Evolutionary conservation across 1,140 invertebrate genomes (phyloP).

Genomic region (Drosophila ogumai): DNA sequence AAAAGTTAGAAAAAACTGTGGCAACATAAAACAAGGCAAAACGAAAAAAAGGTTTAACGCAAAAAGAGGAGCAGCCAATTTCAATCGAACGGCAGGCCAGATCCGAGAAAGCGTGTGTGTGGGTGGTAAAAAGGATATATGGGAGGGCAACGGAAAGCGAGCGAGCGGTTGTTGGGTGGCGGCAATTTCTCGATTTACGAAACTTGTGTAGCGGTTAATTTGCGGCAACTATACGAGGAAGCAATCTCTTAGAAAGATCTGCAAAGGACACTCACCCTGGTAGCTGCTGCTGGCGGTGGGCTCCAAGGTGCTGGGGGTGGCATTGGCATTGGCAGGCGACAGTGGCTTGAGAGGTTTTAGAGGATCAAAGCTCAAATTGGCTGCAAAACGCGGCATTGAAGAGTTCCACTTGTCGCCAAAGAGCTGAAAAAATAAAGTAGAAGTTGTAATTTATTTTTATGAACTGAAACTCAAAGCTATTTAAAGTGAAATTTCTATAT

Average conservation of each 20-base stretch:
- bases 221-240: conserved; percentile 64
- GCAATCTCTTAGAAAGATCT: conserved; percentile 9
- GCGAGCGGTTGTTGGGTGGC: conserved; percentile 59
- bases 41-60: conserved; percentile 38
- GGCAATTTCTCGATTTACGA: conserved; percentile 67
- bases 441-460: neutral
- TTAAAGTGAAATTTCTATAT: neutral
- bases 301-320: conserved; percentile 11
- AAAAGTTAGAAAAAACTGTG: conserved; percentile 36
- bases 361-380: conserved; percentile 90
- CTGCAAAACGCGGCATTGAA: conserved; percentile 91
- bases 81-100: conserved; percentile 84
- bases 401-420: conserved; percentile 92
- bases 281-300: conserved; percentile 8
- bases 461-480: neutral
- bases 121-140: conserved; percentile 16
- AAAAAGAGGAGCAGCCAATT: conserved; percentile 40
- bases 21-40: conserved; percentile 32
- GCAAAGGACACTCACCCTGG: conserved; percentile 10
- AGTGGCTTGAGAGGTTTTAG: conserved; percentile 90
- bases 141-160: conserved; percentile 51
- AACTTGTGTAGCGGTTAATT: conserved; percentile 79
- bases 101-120: conserved; percentile 37
- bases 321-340: conserved; percentile 4
- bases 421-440: conserved; percentile 86